Percentiles rank a stretch among this genome's conserved stretches.
phyloP scores from a whole-genome alignment of 2,113 vertebrate genomes.

The Acrocephalus kingi region DNA sequence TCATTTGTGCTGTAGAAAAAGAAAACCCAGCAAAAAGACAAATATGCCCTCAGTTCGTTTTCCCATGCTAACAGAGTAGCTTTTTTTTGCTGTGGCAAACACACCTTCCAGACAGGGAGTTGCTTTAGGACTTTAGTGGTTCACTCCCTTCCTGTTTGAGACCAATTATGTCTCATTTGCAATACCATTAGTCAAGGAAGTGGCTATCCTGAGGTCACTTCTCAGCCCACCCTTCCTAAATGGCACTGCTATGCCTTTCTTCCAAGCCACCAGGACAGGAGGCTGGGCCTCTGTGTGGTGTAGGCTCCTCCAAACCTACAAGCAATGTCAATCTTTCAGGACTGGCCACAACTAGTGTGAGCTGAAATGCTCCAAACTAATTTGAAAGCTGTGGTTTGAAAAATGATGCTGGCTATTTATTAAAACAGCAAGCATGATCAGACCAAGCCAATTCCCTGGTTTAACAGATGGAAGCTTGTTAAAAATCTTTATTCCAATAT shows the following conservation, averaged over 20 bases:
- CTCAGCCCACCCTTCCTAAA: conserved; percentile 42
- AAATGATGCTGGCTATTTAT: conserved; percentile 56
- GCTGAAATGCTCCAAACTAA: conserved; percentile 1
- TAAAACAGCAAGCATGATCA: conserved; percentile 57
- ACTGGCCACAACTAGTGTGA: background rate
- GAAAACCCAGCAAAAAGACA: background rate
- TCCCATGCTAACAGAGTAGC: conserved; percentile 36
- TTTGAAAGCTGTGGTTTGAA: conserved; percentile 59
- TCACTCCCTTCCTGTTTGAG: conserved; percentile 65
- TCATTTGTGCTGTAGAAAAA: background rate
- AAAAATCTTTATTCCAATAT: conserved; percentile 66
- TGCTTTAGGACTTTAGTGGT: conserved; percentile 44
- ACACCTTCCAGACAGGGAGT: conserved; percentile 61
- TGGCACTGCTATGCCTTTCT: conserved; percentile 24
- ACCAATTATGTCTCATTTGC: conserved; percentile 58
- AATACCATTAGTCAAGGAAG: conserved; percentile 46
- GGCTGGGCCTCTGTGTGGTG: background rate
- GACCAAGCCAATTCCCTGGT: conserved; percentile 44
- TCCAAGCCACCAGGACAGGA: background rate
- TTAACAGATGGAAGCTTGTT: conserved; percentile 69
- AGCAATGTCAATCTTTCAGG: conserved; percentile 1
- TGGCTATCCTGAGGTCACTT: conserved; percentile 45
- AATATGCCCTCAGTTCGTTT: conserved; percentile 43
- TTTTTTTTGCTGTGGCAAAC: conserved; percentile 26
- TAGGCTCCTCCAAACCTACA: background rate